Evolutionary conservation across 2,888 invertebrate genomes (phyloP).

Genomic region (Ceraclea dissimilis): DNA sequence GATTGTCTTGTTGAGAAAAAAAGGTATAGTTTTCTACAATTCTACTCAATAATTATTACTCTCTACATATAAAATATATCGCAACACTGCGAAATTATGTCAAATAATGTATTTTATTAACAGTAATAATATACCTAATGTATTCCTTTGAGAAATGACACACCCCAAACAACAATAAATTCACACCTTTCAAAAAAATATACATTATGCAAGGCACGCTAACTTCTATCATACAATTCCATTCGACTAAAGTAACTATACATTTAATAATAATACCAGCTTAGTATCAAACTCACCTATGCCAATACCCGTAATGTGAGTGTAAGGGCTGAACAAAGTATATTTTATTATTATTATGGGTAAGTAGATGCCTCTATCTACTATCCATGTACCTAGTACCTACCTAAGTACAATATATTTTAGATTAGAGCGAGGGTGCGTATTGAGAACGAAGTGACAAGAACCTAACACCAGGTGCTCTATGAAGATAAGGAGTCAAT

Average conservation of each 20-base stretch:
- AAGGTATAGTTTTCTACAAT: too few relatives aligned
- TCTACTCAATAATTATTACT: too few relatives aligned
- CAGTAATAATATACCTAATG: background rate
- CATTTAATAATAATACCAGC: too few relatives aligned
- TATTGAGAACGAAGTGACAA: background rate
- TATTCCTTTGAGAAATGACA: background rate
- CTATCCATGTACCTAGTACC: too few relatives aligned
- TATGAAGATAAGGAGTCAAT: slow-evolving; percentile 18
- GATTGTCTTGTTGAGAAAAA: too few relatives aligned
- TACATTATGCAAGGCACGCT: background rate
- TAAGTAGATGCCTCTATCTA: too few relatives aligned
- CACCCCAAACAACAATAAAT: background rate
- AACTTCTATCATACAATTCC: background rate
- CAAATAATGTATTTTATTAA: background rate
- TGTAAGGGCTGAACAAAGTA: too few relatives aligned
- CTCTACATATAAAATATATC: background rate
- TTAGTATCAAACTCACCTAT: too few relatives aligned
- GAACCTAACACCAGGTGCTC: slow-evolving; percentile 17
- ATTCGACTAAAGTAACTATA: too few relatives aligned
- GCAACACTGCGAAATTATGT: background rate
- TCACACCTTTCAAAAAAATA: background rate
- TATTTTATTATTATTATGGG: too few relatives aligned
- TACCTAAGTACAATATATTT: background rate
- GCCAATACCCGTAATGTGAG: too few relatives aligned
- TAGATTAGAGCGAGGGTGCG: background rate